Base-by-base conservation (phyloP, 2,888 invertebrate genomes). In the Odontomyia ornata region DNA sequence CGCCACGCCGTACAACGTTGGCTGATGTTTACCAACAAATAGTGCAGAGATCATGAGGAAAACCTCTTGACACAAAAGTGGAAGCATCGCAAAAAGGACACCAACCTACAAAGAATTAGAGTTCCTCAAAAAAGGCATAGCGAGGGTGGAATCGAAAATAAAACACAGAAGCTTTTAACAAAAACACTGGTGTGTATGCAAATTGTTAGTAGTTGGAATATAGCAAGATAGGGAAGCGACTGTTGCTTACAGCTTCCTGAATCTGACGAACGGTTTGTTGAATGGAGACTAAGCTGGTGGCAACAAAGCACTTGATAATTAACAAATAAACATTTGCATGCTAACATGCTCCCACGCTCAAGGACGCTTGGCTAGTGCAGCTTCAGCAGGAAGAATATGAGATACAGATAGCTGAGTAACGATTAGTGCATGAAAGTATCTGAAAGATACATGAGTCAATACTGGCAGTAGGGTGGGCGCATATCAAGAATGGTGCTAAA, bases 261-360 rank as follows among this genome's bases (percentile, higher is more conserved):
- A n/a, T n/a, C n/a, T n/a, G n/a, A n/a, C n/a, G n/a, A n/a, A n/a
- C n/a, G n/a, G n/a, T n/a, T n/a, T n/a, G n/a, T 60, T 23, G 25
- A 15, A 47, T 15, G 46, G n/a, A 23, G 46, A 69, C 47, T 21
- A 47, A 46, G 69, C 13, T 28, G 3, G 27, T n/a, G 47, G 56
- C 71, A 52, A 56, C 71, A 72, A 47, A 72, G 56, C 71, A 72
- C 71, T 72, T 72, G 71, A 52, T 72, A 73, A 73, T 60, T 73
- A 73, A 73, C 57, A 73, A 73, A 73, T 73, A 73, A 73, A 73
- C 73, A 73, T 73, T 73, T 60, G 73, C 73, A 73, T 73, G 36
- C 43, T 11, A 73, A 36, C 57, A 60, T 43, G 15, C 25, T 46
- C 11, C 15, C 18, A 7, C 27, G 15, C 52, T 11, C 11, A 13